A percentile compares a stretch with the other conserved stretches of the same genome.
Evolutionary conservation across 2,113 vertebrate species (phyloP).

Genomic region (Aegotheles bennettii): DNA sequence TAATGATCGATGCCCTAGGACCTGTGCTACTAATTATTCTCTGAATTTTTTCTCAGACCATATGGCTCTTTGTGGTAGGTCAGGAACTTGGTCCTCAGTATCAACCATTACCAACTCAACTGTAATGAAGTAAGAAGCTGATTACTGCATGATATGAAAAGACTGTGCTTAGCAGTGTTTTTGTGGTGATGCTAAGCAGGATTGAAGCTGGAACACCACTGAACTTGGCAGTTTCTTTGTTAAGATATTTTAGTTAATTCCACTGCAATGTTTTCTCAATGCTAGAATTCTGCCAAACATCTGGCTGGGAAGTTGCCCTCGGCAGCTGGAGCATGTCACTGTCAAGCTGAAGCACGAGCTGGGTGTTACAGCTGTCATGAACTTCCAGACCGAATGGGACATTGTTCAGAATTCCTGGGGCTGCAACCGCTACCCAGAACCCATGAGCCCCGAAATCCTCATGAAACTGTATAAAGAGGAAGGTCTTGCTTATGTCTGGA

Average conservation of each 20-base stretch:
- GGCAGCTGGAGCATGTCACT: slow-evolving; percentile 89
- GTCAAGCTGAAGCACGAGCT: slow-evolving; percentile 91
- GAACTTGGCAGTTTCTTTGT: background rate
- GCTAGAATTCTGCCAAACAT: slow-evolving; percentile 89
- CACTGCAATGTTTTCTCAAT: background rate
- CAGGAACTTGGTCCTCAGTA: background rate
- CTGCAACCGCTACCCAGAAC: slow-evolving; percentile 82
- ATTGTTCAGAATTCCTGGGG: slow-evolving; percentile 89
- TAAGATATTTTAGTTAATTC: background rate
- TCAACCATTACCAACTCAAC: background rate
- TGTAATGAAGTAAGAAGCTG: background rate
- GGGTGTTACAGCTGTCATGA: slow-evolving; percentile 91
- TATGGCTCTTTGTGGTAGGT: background rate
- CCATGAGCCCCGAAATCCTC: slow-evolving; percentile 87
- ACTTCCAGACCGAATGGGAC: slow-evolving; percentile 95
- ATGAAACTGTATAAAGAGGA: slow-evolving; percentile 87
- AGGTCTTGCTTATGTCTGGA: slow-evolving; percentile 89
- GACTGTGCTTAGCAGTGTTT: background rate
- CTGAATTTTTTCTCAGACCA: background rate
- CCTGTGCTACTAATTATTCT: background rate
- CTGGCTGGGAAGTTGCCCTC: slow-evolving; percentile 96
- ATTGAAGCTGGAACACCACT: background rate
- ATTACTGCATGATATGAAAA: background rate
- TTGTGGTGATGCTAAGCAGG: background rate
- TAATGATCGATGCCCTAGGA: background rate